Base-by-base conservation (phyloP, 92 coral and sea anemone species). In the Montipora capitata region DNA sequence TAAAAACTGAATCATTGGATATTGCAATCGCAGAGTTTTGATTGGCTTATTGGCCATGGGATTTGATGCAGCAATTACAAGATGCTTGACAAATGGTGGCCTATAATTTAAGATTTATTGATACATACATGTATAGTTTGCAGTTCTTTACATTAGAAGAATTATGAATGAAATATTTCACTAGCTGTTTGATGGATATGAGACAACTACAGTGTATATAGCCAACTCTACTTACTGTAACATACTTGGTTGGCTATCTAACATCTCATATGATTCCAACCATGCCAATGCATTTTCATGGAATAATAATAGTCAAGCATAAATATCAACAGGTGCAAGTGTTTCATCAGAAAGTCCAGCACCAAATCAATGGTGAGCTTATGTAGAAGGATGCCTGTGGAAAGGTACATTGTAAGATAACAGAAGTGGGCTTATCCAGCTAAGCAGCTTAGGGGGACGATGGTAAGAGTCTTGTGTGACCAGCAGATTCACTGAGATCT, bases 1-100 rank as follows among this genome's bases (percentile, higher is more conserved):
- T 27, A 27, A 27, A 27, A 27, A 27, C 35, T 27, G 35, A 27
- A 27, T 27, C 35, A 27, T 27, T 27, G 35, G 35, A 27, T 27
- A 27, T 27, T 27, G 35, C 35, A 27, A 27, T 27, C 1, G 81
- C 67, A 88, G 72, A 62, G 87, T 88, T 70, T 88, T 88, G 7
- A 51, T 51, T 2, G 57, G 57, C 57, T 51, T 51, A 11, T 7
- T 51, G 57, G 57, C 57, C 57, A 51, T 51, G 57, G 57, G 57
- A 51, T 27, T 27, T 27, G 35, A 7, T 51, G 7, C 57, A 51
- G 57, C 57, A 7, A 51, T 51, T 51, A 51, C 57, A 51, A 0
- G 9, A 51, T 51, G 57, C 57, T 11, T 11, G 9, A 51, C 57
- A 11, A 51, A 51, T 11, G 11, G 57, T 51, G 57, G 57, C 57